Conservation (phyloP, 2,888 invertebrate genomes). For the Drosophila monieri region DNA sequence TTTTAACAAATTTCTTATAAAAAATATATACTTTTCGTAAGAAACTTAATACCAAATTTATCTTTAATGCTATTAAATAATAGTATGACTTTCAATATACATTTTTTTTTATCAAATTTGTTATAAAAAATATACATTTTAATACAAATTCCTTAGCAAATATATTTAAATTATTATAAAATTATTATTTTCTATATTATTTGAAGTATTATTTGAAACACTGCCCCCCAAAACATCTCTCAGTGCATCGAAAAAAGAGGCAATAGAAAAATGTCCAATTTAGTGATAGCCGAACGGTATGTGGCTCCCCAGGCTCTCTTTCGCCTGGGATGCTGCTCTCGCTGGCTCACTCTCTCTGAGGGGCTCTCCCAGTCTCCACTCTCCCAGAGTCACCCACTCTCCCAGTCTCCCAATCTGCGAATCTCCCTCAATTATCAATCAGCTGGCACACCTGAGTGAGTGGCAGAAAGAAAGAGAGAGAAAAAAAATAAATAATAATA, state of each 20-base stretch:
- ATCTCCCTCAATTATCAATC: conserved; percentile 65
- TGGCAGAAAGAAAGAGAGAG: neutral
- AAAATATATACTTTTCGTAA: too few species aligned
- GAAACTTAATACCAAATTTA: too few species aligned
- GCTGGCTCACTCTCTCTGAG: too few species aligned
- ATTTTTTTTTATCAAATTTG: too few species aligned
- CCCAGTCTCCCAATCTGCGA: neutral
- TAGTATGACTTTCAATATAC: too few species aligned
- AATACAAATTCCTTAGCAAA: neutral
- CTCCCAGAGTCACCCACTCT: neutral
- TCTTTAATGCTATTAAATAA: too few species aligned
- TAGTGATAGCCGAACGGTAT: conserved; percentile 6
- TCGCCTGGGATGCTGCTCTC: conserved; percentile 17
- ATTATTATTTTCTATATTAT: too few species aligned
- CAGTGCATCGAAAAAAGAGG: conserved; percentile 1
- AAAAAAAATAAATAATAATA: neutral
- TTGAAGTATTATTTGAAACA: too few species aligned
- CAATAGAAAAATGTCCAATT: neutral
- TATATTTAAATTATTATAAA: neutral
- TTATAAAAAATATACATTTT: too few species aligned
- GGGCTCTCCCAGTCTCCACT: too few species aligned
- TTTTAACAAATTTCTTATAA: too few species aligned
- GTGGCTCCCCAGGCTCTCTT: neutral
- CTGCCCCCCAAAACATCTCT: neutral
- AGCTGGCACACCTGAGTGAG: conserved; percentile 42